These are phyloP conservation scores for Hemaris fuciformis DNA, from an alignment of 2,888 invertebrate genomes.

Conservation along the genomic window DNA sequence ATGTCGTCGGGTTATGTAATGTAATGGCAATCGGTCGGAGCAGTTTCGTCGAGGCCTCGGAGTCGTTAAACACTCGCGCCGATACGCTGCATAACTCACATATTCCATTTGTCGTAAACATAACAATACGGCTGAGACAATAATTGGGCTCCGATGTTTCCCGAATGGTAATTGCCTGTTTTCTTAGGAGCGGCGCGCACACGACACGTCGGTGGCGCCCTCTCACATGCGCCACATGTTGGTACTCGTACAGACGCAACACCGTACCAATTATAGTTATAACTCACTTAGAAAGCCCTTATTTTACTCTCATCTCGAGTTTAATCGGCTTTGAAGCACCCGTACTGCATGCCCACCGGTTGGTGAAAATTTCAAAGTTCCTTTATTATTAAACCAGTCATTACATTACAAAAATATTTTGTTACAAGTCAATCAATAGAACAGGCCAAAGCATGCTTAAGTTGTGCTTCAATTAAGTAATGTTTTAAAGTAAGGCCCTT, in stretches of 20 bases:
- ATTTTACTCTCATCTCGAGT: no score
- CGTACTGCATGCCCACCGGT: no score
- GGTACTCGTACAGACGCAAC: neutral
- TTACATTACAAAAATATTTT: no score
- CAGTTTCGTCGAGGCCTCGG: conserved; percentile 24
- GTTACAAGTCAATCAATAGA: no score
- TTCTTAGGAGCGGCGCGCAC: neutral
- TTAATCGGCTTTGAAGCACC: no score
- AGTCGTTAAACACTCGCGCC: neutral
- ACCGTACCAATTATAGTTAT: neutral
- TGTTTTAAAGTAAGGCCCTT: no score
- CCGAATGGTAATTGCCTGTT: conserved; percentile 5
- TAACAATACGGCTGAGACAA: neutral
- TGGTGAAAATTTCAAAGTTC: no score
- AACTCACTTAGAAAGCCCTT: no score
- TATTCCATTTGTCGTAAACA: conserved; percentile 17
- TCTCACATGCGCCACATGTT: neutral
- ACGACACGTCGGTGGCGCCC: no score
- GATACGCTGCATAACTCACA: neutral
- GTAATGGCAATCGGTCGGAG: conserved; percentile 25
- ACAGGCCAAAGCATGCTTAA: no score
- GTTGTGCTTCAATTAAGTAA: no score
- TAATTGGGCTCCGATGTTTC: neutral
- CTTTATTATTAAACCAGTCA: no score
- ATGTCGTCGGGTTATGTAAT: conserved; percentile 33